phyloP scores from a whole-genome alignment of 2,888 invertebrate species.

The Sceliomorpha sp. region DNA sequence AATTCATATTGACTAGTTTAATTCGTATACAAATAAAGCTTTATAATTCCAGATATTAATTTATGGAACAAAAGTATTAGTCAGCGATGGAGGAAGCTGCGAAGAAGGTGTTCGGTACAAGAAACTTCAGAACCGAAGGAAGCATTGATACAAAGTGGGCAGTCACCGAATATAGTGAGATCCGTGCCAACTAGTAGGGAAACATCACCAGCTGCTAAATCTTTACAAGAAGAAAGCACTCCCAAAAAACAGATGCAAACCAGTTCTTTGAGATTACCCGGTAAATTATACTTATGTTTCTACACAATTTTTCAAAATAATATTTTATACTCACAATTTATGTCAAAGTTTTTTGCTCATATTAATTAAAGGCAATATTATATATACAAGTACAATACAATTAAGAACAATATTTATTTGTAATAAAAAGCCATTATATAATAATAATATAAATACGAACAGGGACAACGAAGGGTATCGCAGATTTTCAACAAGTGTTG shows the following conservation, averaged over 20 bases:
- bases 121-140: conserved; percentile 81
- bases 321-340: too few species aligned
- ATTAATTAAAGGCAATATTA: too few species aligned
- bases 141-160: conserved; percentile 81
- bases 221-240: conserved; percentile 68
- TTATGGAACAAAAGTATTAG: conserved; percentile 88
- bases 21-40: too few species aligned
- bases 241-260: conserved; percentile 74
- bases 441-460: too few species aligned
- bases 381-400: too few species aligned
- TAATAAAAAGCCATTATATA: too few species aligned
- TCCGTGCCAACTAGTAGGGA: conserved; percentile 76
- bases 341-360: too few species aligned
- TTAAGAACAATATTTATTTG: too few species aligned
- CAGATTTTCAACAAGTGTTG: conserved; percentile 83
- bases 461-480: conserved; percentile 82
- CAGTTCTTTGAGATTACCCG: conserved; percentile 81
- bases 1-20: too few species aligned
- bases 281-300: too few species aligned
- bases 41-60: conserved; percentile 86
- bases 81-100: conserved; percentile 87
- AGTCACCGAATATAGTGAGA: conserved; percentile 65
- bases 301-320: too few species aligned
- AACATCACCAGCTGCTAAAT: conserved; percentile 74
- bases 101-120: conserved; percentile 85